phyloP scores from a whole-genome alignment of 2,888 invertebrate genomes.

The Resseliella maxima region DNA sequence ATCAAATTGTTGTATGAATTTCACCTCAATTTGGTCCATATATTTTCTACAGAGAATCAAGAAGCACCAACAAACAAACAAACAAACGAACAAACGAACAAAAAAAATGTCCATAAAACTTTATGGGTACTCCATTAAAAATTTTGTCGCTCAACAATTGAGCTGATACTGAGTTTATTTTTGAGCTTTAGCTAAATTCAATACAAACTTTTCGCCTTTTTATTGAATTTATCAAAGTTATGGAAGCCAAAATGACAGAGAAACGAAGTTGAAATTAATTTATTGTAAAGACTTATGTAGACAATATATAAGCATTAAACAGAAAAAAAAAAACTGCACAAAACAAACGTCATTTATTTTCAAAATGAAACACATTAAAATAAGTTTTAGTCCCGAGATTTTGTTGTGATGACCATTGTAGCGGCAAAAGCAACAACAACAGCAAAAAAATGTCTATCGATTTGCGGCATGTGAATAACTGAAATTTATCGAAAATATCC shows the following conservation, averaged over 20 bases:
- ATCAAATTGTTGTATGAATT: not conserved
- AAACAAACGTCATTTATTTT: not conserved
- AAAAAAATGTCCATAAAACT: not conserved
- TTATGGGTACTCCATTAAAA: constrained; percentile 23
- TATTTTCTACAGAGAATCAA: no score
- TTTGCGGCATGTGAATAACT: not conserved
- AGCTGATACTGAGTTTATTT: not conserved
- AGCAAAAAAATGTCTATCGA: not conserved
- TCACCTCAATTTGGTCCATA: not conserved
- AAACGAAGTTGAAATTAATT: not conserved
- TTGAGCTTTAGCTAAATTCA: not conserved
- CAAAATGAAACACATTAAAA: not conserved
- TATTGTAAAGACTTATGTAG: not conserved
- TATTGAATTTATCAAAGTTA: not conserved
- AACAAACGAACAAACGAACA: not conserved
- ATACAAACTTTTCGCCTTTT: not conserved
- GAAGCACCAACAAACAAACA: not conserved
- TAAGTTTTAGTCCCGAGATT: not conserved
- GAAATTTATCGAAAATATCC: not conserved
- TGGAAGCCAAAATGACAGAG: not conserved
- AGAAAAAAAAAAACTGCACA: not conserved
- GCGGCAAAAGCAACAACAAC: not conserved
- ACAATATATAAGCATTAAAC: not conserved
- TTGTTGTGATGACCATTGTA: not conserved
- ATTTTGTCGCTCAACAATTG: not conserved